Evolutionary conservation across 2,888 invertebrate species (phyloP), one percentile per base, ranked within the genome.

Genomic region (Molorchus minor): DNA sequence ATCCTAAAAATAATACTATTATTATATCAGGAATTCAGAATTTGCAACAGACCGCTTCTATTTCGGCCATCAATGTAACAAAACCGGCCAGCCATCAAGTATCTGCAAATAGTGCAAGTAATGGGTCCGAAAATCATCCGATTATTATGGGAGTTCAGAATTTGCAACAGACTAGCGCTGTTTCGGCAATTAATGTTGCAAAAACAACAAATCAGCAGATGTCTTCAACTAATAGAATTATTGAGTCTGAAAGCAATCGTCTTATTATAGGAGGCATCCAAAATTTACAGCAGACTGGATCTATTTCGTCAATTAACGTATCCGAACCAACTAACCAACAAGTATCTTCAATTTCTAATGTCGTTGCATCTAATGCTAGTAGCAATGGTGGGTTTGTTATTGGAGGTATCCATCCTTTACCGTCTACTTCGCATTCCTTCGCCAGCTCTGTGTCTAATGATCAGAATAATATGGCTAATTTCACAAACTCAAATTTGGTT

Each of bases 351-450:
- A 8, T 35, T 19, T 19, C 47, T 8, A 47, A 35, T 21, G 15
- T 36, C 7, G 4, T 21, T 3, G 10, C 49, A 3, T 8, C 1
- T 43, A 25, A 13, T 21, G 5, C 4, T 7, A 43, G 4, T 5
- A 15, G 8, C 25, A 43, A 25, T 3, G 12, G 3, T 33, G 33
- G 33, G 3, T 3, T 33, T n/a, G 12, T 33, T n/a, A 33, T 33
- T n/a, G 33, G 33, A 33, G 12, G 12, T 33, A 7, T 33, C 12
- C 33, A 33, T 3, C 3, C 3, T 33, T 21, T 21, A 7, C 17
- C 49, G 20, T 38, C 49, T 19, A 29, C 38, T n/a, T 38, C 29
- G 15, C 20, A 38, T 20, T 40, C 49, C n/a, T 38, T 21, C 15
- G 8, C 38, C 15, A 38, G 4, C 16, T 16, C 8, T 15, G n/a